Percentiles rank a stretch among this genome's conserved stretches.
These are phyloP conservation scores for Passer montanus DNA, from an alignment of 2,113 vertebrate genomes.

Conservation along the genomic window DNA sequence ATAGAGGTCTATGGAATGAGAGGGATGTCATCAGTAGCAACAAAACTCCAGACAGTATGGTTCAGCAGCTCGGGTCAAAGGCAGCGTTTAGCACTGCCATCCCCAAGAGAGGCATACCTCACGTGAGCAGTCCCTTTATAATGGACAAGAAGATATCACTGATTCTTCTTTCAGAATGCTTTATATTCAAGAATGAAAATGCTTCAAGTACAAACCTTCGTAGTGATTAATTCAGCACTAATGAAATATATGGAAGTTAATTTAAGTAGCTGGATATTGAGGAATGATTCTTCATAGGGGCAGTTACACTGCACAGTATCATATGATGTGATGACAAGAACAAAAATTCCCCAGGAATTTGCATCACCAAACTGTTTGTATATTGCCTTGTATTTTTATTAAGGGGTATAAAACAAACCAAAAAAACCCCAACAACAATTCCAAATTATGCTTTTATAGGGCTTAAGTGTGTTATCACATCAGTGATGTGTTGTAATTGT, in stretches of 20 bases:
- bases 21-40: not conserved
- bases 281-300: not conserved
- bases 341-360: not conserved
- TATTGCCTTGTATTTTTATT: not conserved
- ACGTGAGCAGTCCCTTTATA: not conserved
- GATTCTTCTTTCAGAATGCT: not conserved
- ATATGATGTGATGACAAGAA: not conserved
- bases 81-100: not conserved
- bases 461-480: not conserved
- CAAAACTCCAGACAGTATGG: not conserved
- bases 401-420: no score
- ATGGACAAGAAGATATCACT: not conserved
- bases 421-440: not conserved
- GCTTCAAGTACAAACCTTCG: not conserved
- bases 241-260: not conserved
- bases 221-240: not conserved
- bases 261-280: not conserved
- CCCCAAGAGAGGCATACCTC: not conserved
- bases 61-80: not conserved
- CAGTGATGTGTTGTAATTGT: not conserved
- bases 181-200: not conserved
- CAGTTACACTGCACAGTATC: not conserved
- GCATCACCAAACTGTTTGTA: not conserved
- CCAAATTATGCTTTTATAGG: accelerated
- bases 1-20: not conserved